A percentile compares a stretch with the other conserved stretches of the same genome.
Conservation (phyloP, 2,888 invertebrate species). For the Philopedon plagiatum region DNA sequence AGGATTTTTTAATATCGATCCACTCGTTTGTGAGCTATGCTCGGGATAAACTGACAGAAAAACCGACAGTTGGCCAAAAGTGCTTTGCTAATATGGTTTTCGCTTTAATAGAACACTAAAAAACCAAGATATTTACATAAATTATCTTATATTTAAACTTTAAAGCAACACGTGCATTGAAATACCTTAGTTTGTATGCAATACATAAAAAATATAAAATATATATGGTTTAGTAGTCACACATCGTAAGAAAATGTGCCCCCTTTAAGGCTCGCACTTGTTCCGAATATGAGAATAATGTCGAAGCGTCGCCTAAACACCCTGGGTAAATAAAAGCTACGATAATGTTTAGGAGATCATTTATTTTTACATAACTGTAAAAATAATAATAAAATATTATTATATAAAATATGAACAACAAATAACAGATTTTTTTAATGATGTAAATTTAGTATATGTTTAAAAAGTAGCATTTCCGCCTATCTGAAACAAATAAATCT, state of each 20-base stretch:
- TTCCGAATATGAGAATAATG: slow-evolving; percentile 3
- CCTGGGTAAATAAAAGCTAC: background rate
- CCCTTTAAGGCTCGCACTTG: slow-evolving; percentile 17
- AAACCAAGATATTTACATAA: no score
- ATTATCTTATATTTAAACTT: no score
- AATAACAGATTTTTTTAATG: background rate
- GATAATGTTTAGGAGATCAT: background rate
- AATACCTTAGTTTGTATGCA: background rate
- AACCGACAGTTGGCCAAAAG: no score
- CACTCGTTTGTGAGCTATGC: no score
- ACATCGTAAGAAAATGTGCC: background rate
- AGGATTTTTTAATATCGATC: no score
- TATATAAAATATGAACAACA: background rate
- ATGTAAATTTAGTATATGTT: no score
- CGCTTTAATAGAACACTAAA: no score
- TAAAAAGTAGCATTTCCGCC: no score
- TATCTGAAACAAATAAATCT: no score
- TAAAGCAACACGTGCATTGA: no score
- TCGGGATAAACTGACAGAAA: no score
- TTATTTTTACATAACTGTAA: slow-evolving; percentile 4
- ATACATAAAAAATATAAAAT: background rate
- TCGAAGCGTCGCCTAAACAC: background rate
- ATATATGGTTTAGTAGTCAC: background rate
- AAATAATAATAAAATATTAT: background rate
- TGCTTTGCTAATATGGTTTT: no score